Conservation (phyloP, 2,113 vertebrate species). For the Urocynchramus pylzowi region DNA sequence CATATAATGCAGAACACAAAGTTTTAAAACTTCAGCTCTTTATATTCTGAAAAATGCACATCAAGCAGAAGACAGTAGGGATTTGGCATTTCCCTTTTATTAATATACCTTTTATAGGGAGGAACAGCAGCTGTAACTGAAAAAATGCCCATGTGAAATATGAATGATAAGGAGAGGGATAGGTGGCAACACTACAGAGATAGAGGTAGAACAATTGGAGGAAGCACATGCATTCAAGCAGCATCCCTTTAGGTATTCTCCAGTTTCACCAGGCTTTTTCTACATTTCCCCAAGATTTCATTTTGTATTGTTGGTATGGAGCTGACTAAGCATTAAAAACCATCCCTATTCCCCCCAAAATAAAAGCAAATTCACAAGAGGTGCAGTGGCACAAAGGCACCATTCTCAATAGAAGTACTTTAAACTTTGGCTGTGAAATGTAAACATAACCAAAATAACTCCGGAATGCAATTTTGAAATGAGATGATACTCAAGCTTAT, state of each 20-base stretch:
- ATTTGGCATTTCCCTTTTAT: not conserved
- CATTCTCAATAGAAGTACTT: not conserved
- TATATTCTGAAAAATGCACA: not conserved
- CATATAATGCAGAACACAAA: not conserved
- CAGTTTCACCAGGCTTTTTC: not conserved
- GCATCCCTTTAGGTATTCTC: constrained; percentile 17
- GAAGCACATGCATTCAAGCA: not conserved
- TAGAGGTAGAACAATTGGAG: not conserved
- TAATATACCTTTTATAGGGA: not conserved
- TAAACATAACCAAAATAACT: not conserved
- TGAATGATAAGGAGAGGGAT: not conserved
- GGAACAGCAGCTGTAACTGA: not conserved
- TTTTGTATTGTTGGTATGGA: not conserved
- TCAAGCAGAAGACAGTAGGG: not conserved
- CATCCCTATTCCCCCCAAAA: not conserved
- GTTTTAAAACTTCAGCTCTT: not conserved
- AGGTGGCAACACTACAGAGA: not conserved
- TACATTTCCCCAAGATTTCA: not conserved
- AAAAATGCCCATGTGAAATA: not conserved
- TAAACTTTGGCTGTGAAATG: not conserved
- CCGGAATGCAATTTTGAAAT: not conserved
- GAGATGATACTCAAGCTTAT: not conserved
- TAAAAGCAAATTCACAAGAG: constrained; percentile 28
- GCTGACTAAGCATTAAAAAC: not conserved
- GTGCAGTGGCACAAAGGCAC: not conserved